phyloP scores from a whole-genome alignment of 1,140 invertebrate species.

The Anagrus nilaparvatae region DNA sequence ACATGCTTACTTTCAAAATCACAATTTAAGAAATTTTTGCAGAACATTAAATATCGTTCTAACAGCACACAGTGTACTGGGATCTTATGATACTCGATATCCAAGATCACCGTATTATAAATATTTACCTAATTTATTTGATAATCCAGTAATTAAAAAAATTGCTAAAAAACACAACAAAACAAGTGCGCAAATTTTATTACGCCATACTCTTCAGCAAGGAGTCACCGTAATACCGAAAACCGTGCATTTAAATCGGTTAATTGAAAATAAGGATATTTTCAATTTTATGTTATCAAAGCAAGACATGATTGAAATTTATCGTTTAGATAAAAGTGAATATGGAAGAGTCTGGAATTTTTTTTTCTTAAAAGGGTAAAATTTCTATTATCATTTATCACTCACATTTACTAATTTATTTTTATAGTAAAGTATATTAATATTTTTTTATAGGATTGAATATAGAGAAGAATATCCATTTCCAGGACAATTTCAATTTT shows the following conservation, averaged over 20 bases:
- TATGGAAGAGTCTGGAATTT: too few species aligned
- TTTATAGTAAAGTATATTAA: too few species aligned
- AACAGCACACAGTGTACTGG: constrained; percentile 79
- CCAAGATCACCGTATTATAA: constrained; percentile 31
- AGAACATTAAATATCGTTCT: constrained; percentile 58
- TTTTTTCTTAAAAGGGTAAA: too few species aligned
- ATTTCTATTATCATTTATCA: too few species aligned
- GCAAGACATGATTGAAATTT: too few species aligned
- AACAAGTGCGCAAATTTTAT: constrained; percentile 62
- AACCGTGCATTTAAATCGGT: constrained; percentile 59
- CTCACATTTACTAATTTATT: too few species aligned
- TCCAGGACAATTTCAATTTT: too few species aligned
- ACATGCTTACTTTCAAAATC: constrained; percentile 75
- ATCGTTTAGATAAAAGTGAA: too few species aligned
- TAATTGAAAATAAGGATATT: constrained; percentile 53
- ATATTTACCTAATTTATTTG: constrained; percentile 53
- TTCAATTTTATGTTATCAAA: too few species aligned
- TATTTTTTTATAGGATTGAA: too few species aligned
- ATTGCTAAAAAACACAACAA: constrained; percentile 61
- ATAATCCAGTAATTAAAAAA: constrained; percentile 53
- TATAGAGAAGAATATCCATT: too few species aligned
- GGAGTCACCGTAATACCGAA: constrained; percentile 75
- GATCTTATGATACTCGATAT: constrained; percentile 50
- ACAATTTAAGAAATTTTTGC: constrained; percentile 63
- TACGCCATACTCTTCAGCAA: constrained; percentile 63